Evolutionary conservation across 2,888 invertebrate species (phyloP), one percentile per base, ranked within the genome.

Genomic region (Patella ulyssiponensis): DNA sequence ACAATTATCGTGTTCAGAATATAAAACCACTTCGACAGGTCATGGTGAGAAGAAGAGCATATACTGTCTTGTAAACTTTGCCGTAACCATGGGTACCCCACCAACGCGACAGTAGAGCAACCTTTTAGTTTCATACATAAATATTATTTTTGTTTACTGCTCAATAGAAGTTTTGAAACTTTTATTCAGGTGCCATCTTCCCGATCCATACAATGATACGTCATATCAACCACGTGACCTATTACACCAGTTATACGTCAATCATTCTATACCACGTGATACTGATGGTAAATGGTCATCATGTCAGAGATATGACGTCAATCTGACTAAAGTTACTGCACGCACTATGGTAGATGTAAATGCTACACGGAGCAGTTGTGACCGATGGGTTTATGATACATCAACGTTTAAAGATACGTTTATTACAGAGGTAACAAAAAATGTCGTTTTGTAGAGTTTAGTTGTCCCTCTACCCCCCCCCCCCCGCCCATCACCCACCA

Each of bases 381-480:
- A 27, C 52, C 27, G 71, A 20, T 76, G 56, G 52, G 75, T 76
- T 15, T 76, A 76, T 20, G 75, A 76, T 33, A 51, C 56, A 9
- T 70, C 75, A 27, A 64, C 53, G 9, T 70, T 76, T 44, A 54
- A n/a, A 5, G 44, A 53, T 27, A 76, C 71, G 12, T 51, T 76
- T 44, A 71, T 71, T 17, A 76, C 75, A 51, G 71, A 76, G 71
- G 75, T 76, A 76, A 44, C 7, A 4, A 44, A 7, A 44, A 44
- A 44, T 44, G 9, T 44, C 9, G 44, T 9, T 44, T 44, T 44
- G 9, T 9, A 1, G 44, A 44, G 44, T 9, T 44, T 9, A 27
- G 27, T 27, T 2, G 2, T 3, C 2, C 27, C 27, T 27, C 27
- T 27, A 4, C 9, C 5, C 0, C 33, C 33, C 7, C 44, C 7